phyloP scores from a whole-genome alignment of 2,888 invertebrate species.

The Meliscaeva auricollis region DNA sequence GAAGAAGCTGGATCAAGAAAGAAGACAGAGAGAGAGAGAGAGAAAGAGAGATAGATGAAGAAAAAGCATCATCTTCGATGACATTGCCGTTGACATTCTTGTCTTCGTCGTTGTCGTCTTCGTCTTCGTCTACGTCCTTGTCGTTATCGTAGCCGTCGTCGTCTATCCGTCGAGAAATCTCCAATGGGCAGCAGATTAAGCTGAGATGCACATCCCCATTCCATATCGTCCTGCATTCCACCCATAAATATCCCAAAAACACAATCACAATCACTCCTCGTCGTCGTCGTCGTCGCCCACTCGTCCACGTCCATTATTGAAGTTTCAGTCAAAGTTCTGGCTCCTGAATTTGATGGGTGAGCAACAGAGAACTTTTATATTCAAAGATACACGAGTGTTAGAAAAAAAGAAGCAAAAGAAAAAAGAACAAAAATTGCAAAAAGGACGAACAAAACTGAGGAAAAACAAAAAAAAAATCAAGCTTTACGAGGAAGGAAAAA shows the following conservation, averaged over 20 bases:
- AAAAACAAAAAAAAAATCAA: background rate
- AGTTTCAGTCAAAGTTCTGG: constrained; percentile 72
- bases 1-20: too few species aligned
- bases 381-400: constrained; percentile 56
- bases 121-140: constrained; percentile 26
- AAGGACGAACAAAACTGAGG: background rate
- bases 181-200: constrained; percentile 63
- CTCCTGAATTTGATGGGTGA: constrained; percentile 73
- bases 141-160: constrained; percentile 27
- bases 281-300: constrained; percentile 4
- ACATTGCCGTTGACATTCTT: constrained; percentile 61
- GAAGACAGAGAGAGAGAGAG: constrained; percentile 16
- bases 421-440: background rate
- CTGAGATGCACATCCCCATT: constrained; percentile 23
- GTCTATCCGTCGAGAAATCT: constrained; percentile 63
- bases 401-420: constrained; percentile 29
- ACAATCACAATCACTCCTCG: constrained; percentile 5
- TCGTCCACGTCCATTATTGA: constrained; percentile 60
- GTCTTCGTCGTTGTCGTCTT: constrained; percentile 47
- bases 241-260: background rate
- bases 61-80: constrained; percentile 44
- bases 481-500: background rate
- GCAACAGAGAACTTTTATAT: constrained; percentile 73
- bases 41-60: background rate
- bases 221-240: background rate